Conservation (phyloP, 2,888 invertebrate species). For the Volucella zonaria region DNA sequence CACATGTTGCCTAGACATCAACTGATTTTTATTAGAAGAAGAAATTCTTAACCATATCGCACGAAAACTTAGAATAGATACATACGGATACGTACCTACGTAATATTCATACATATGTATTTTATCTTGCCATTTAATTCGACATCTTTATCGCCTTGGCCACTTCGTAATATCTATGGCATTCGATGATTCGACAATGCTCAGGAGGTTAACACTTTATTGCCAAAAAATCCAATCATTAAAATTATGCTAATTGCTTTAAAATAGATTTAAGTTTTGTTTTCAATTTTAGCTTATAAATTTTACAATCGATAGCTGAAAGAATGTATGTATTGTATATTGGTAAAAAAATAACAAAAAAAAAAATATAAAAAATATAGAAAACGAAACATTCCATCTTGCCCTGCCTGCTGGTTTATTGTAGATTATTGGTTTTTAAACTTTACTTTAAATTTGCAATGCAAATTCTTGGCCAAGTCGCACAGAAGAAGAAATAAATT, state of each 20-base stretch:
- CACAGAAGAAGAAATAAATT: slow-evolving; percentile 19
- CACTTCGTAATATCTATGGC: background rate
- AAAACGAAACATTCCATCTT: slow-evolving; percentile 18
- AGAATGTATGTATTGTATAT: too few relatives aligned
- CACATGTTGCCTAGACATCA: slow-evolving; percentile 9
- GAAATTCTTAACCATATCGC: background rate
- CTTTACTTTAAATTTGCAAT: slow-evolving; percentile 31
- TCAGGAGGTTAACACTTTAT: slow-evolving; percentile 40
- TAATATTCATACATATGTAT: background rate
- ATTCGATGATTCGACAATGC: background rate
- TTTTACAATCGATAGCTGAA: slow-evolving; percentile 14
- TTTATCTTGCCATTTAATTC: background rate
- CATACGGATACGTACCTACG: background rate
- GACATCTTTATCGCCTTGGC: slow-evolving; percentile 4
- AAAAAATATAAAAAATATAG: too few relatives aligned
- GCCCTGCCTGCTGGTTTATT: background rate
- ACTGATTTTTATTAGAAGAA: slow-evolving; percentile 10
- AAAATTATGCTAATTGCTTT: slow-evolving; percentile 53
- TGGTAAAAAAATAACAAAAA: too few relatives aligned
- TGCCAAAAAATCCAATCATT: slow-evolving; percentile 41
- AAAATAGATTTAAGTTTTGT: slow-evolving; percentile 40
- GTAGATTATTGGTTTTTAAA: slow-evolving; percentile 23
- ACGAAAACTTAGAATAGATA: background rate
- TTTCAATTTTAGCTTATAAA: slow-evolving; percentile 46
- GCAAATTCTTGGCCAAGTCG: background rate